Evolutionary conservation across 2,888 invertebrate species (phyloP).

Genomic region (Drosophila villosipedis): DNA sequence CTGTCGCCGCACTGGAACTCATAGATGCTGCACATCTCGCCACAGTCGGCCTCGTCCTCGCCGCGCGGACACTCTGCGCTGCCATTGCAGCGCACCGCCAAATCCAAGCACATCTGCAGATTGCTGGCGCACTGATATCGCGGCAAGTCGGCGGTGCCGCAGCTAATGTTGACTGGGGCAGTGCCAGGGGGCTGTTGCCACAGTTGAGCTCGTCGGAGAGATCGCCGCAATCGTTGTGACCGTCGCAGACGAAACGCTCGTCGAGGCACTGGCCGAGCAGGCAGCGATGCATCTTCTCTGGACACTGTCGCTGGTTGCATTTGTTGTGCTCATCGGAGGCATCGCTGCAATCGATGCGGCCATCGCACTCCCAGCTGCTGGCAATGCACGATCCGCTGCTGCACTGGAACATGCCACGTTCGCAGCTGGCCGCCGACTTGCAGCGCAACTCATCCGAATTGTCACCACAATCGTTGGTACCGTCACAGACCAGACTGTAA

Average conservation of each 20-base stretch:
- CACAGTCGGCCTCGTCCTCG: conserved; percentile 90
- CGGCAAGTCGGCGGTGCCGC: conserved; percentile 78
- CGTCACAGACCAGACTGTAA: conserved; percentile 86
- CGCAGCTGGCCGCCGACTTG: conserved; percentile 78
- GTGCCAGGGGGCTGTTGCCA: conserved; percentile 27
- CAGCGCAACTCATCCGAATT: conserved; percentile 87
- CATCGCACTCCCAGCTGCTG: conserved; percentile 89
- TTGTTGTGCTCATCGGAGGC: conserved; percentile 90
- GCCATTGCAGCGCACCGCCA: conserved; percentile 87
- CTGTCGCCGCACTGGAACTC: conserved; percentile 89
- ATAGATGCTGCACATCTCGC: conserved; percentile 86
- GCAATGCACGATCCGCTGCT: conserved; percentile 89
- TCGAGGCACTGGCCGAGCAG: conserved; percentile 87
- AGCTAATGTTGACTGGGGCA: conserved; percentile 81
- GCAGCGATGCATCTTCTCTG: conserved; percentile 83
- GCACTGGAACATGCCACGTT: conserved; percentile 88
- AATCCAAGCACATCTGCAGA: conserved; percentile 76
- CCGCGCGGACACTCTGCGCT: conserved; percentile 89
- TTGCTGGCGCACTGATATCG: conserved; percentile 82
- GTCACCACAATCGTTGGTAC: conserved; percentile 87
- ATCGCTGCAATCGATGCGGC: conserved; percentile 91
- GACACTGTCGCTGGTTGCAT: conserved; percentile 83
- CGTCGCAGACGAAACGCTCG: conserved; percentile 86
- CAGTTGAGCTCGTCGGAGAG: conserved; percentile 87
- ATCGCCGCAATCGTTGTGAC: conserved; percentile 87